These are phyloP conservation scores for Notolabrus celidotus DNA, from an alignment of 2,797 vertebrate species.

Conservation along the genomic window DNA sequence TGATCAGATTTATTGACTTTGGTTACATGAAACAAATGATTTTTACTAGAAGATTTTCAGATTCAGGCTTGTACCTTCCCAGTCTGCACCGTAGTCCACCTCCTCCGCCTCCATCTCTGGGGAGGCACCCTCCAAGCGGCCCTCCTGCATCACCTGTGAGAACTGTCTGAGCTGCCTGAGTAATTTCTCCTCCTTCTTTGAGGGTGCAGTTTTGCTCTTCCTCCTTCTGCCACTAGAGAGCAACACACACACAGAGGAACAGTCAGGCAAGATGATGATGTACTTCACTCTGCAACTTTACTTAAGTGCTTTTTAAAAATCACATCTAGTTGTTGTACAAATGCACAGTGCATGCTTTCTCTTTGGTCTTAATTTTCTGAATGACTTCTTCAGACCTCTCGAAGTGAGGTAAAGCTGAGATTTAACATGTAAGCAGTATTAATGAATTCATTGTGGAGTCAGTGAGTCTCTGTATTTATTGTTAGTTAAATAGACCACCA, in stretches of 20 bases:
- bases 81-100: slow-evolving; percentile 91
- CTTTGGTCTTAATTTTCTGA: too few relatives aligned
- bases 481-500: too few relatives aligned
- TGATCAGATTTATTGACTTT: background rate
- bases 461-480: too few relatives aligned
- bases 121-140: slow-evolving; percentile 88
- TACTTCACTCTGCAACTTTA: background rate
- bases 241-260: slow-evolving; percentile 39
- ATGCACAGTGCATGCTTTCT: too few relatives aligned
- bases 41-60: background rate
- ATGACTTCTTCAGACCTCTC: too few relatives aligned
- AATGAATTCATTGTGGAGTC: too few relatives aligned
- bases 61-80: slow-evolving; percentile 89
- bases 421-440: too few relatives aligned
- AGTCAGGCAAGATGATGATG: background rate
- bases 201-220: slow-evolving; percentile 76
- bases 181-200: slow-evolving; percentile 90
- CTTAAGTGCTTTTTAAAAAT: background rate
- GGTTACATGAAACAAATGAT: background rate
- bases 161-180: slow-evolving; percentile 92
- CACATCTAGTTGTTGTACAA: too few relatives aligned
- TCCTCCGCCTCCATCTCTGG: slow-evolving; percentile 97
- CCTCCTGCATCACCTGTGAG: slow-evolving; percentile 90
- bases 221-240: slow-evolving; percentile 74
- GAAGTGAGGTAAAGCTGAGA: too few relatives aligned